These are phyloP conservation scores for Cyclargus thomasi DNA, from an alignment of 1,140 invertebrate species.

Conservation along the genomic window DNA sequence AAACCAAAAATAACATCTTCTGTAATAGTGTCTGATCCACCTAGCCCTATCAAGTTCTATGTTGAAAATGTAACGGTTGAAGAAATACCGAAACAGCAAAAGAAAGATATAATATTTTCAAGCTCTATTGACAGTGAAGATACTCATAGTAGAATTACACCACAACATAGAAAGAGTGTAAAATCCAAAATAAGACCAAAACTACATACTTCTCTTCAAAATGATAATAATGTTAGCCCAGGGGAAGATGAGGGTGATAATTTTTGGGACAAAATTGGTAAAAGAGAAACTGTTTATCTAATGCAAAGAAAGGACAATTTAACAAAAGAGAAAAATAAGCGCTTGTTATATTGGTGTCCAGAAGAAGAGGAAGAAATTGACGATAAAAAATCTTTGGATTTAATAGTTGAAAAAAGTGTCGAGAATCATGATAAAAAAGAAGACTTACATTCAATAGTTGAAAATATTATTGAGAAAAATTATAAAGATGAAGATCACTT, in stretches of 20 bases:
- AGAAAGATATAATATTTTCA: constrained; percentile 57
- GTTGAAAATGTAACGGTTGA: constrained; percentile 75
- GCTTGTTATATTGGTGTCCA: constrained; percentile 57
- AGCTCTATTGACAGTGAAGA: constrained; percentile 37
- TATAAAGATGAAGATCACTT: not conserved
- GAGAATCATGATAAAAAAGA: constrained; percentile 5
- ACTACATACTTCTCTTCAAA: not conserved
- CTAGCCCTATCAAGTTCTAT: constrained; percentile 70
- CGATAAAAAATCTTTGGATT: constrained; percentile 4
- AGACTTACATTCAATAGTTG: not conserved
- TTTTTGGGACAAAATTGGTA: constrained; percentile 76
- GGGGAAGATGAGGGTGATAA: constrained; percentile 63
- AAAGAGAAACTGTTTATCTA: constrained; percentile 75
- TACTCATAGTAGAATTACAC: constrained; percentile 12
- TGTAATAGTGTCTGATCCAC: constrained; percentile 63
- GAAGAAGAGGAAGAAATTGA: constrained; percentile 42
- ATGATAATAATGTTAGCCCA: constrained; percentile 20
- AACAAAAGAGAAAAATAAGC: constrained; percentile 50
- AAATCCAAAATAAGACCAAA: constrained; percentile 25
- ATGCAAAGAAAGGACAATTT: constrained; percentile 66
- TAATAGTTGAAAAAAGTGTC: not conserved
- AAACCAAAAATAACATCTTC: constrained; percentile 74
- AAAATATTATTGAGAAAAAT: not conserved
- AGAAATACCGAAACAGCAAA: constrained; percentile 51
- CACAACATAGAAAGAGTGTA: constrained; percentile 26